These are phyloP conservation scores for Eulithis testata DNA, from an alignment of 2,888 invertebrate genomes.

Conservation along the genomic window DNA sequence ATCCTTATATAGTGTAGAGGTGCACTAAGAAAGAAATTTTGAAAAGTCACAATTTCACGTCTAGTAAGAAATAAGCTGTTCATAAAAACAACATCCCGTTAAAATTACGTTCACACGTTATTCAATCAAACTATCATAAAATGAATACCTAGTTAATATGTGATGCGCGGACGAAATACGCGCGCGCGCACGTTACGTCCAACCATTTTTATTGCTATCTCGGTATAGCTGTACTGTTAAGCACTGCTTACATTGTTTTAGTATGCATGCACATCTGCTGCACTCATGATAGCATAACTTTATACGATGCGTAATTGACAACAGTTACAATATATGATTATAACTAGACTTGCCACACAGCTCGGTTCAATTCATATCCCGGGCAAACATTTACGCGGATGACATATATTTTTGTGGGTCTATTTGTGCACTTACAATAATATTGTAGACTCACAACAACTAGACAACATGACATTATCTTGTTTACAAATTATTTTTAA, in stretches of 20 bases:
- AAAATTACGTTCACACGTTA: constrained; percentile 23
- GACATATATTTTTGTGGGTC: too few relatives aligned
- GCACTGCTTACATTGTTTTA: constrained; percentile 20
- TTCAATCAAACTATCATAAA: constrained; percentile 29
- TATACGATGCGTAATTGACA: constrained; percentile 24
- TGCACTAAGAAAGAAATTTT: too few relatives aligned
- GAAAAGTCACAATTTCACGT: too few relatives aligned
- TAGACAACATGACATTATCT: too few relatives aligned
- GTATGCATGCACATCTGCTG: constrained; percentile 27
- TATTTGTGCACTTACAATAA: too few relatives aligned
- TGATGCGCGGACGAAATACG: constrained; percentile 22
- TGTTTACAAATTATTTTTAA: too few relatives aligned
- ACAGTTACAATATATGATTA: constrained; percentile 7
- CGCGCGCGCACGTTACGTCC: constrained; percentile 17
- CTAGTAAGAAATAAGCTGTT: background rate
- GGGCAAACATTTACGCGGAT: too few relatives aligned
- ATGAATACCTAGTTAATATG: constrained; percentile 29
- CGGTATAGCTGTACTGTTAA: constrained; percentile 22
- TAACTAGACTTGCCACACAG: background rate
- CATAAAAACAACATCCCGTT: constrained; percentile 27
- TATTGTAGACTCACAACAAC: too few relatives aligned
- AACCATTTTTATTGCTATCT: constrained; percentile 34
- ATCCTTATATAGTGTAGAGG: too few relatives aligned
- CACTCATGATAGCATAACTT: constrained; percentile 19
- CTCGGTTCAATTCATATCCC: too few relatives aligned